Evolutionary conservation across 2,888 invertebrate species (phyloP).

Genomic region (Pterobdella sp.): DNA sequence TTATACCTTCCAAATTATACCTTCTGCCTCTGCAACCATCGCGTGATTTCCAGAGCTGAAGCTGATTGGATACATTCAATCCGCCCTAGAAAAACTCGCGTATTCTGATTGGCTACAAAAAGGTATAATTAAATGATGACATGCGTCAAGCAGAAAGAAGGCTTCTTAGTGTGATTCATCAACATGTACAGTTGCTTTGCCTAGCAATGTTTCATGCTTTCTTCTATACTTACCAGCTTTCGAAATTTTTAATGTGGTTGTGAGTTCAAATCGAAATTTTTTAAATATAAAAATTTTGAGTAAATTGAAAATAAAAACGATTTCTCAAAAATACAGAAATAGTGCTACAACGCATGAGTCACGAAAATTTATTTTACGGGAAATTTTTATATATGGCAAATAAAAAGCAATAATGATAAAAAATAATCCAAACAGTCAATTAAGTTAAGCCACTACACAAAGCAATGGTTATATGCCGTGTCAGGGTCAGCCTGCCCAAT

Average conservation of each 20-base stretch:
- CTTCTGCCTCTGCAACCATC: not conserved
- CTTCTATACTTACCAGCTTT: not conserved
- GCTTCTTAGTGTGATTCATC: too few relatives aligned
- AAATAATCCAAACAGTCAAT: conserved; percentile 7
- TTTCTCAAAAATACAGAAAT: too few relatives aligned
- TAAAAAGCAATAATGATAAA: not conserved
- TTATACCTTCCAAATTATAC: conserved; percentile 12
- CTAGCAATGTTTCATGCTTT: too few relatives aligned
- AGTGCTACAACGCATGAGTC: too few relatives aligned
- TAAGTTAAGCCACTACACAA: not conserved
- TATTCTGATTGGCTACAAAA: not conserved
- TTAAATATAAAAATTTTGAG: not conserved
- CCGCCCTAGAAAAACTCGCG: not conserved
- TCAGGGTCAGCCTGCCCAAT: not conserved
- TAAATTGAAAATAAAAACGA: not conserved
- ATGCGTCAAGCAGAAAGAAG: not conserved
- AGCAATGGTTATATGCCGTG: not conserved
- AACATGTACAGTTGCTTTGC: too few relatives aligned
- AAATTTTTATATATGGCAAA: not conserved
- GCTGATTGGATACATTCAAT: not conserved
- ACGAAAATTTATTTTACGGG: not conserved
- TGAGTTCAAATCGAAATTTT: not conserved
- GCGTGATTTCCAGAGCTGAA: not conserved
- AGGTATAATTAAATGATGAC: not conserved
- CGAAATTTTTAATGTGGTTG: not conserved